These are phyloP conservation scores for Caenorhabditis sulstoni DNA, from an alignment of 2,888 invertebrate species.

Conservation along the genomic window DNA sequence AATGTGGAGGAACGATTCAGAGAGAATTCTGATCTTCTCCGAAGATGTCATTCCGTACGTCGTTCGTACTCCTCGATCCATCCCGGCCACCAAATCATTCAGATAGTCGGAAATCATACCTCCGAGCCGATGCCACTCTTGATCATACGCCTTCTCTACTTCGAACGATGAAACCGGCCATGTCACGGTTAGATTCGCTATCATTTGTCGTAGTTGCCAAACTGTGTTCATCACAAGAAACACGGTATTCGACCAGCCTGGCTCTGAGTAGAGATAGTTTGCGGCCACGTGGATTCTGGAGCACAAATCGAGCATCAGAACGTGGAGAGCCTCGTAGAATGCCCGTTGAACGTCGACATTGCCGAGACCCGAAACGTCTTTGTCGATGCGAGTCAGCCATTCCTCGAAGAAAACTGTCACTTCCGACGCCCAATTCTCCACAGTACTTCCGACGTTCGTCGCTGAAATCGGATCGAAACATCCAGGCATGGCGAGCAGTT, in stretches of 20 bases:
- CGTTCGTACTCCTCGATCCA: slow-evolving; percentile 25
- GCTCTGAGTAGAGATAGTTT: slow-evolving; percentile 18
- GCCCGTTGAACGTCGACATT: slow-evolving; percentile 29
- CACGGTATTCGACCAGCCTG: slow-evolving; percentile 49
- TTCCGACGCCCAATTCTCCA: slow-evolving; percentile 39
- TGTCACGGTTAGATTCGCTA: slow-evolving; percentile 25
- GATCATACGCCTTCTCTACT: slow-evolving; percentile 25
- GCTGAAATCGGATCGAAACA: slow-evolving; percentile 35
- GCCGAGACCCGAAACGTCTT: slow-evolving; percentile 14
- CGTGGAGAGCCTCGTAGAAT: slow-evolving; percentile 33
- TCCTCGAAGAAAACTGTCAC: slow-evolving; percentile 52
- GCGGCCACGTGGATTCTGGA: slow-evolving; percentile 22
- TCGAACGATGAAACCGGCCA: slow-evolving; percentile 48
- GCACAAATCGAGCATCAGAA: slow-evolving; percentile 37
- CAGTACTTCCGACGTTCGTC: slow-evolving; percentile 6
- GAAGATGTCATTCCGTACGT: background rate
- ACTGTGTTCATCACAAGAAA: slow-evolving; percentile 56
- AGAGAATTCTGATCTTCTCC: slow-evolving; percentile 17
- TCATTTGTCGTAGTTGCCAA: slow-evolving; percentile 38
- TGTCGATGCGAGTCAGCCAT: slow-evolving; percentile 36
- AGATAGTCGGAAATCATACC: slow-evolving; percentile 52
- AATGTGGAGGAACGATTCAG: slow-evolving; percentile 30
- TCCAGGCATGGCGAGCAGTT: slow-evolving; percentile 5
- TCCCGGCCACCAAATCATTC: slow-evolving; percentile 15
- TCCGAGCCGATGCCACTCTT: slow-evolving; percentile 44